Evolutionary conservation across 2,797 vertebrate genomes (phyloP), one percentile per base, ranked within the genome.

Genomic region (Aldrovandia affinis): DNA sequence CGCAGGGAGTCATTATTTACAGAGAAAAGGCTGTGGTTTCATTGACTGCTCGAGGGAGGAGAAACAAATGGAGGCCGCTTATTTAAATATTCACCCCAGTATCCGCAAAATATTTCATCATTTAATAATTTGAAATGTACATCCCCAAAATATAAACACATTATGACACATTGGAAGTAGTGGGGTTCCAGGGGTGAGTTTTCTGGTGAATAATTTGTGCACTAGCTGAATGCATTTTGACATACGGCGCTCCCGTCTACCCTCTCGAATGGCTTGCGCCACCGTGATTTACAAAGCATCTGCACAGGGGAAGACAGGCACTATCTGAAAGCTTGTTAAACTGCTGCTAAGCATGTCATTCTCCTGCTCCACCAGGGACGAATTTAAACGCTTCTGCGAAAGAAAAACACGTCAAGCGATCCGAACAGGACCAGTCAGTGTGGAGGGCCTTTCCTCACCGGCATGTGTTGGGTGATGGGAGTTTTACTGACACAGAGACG

Each of bases 281-380:
- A 81, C 52, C 75, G 70, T 88, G 85, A 85, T 85, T 80, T 85
- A 79, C 82, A 78, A 79, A 87, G 85, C 70, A 70, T 80, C 81
- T 86, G 84, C 78, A 80, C 59, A 25, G 52, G 81, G 15, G 84
- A 12, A 82, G 68, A 84, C 75, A 54, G 77, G 82, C 73, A 83
- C 78, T 57, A 81, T 68, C 63, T 73, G 78, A 82, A 47, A 84
- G 85, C 84, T 87, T 82, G 83, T 86, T 85, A 88, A 89, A 85
- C 52, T 33, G 73, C 54, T 42, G 79, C 70, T 83, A 57, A 55
- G 30, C 33, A 73, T 82, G 84, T 81, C 80, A 83, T 84, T 86
- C 83, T 83, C 73, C 25, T 39, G 79, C n/a, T 75, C 61, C 75
- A 28, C 30, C 8, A 79, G 63, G 25, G 42, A 78, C 61, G n/a